Base-by-base conservation (phyloP, 2,797 vertebrate species). In the Characodon lateralis region DNA sequence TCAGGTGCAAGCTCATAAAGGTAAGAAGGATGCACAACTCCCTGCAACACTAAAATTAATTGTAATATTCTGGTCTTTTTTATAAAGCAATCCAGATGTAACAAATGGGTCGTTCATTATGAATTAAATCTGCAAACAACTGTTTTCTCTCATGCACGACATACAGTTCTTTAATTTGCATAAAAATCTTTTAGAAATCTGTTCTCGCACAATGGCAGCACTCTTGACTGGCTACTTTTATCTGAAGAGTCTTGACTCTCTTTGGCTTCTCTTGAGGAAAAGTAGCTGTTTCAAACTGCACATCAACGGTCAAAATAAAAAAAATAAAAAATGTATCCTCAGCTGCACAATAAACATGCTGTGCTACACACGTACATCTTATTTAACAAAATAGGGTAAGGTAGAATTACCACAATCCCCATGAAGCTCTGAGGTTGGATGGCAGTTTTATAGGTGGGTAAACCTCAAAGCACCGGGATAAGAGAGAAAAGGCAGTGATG, bases 1-100 rank as follows among this genome's bases (percentile, higher is more conserved):
- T 98, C 94, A 94, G 97, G 80, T 98, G 97, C 95, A 98, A 98
- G 94, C 95, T 98, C 71, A 97, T 98, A 84, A 97, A 98, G 97
- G 97, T 97, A 91, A 93, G 85, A 41, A 46, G 22, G 9, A 55
- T 9, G 58, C 26, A 7, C 2, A 78, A 66, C 56, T 70, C 9
- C 4, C 9, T 20, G 74, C 55, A 68, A 1, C 5, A 41, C 69
- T 1, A 73, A 79, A 61, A 77, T 55, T 35, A 39, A 18, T 7
- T n/a, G 0, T 65, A 74, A 73, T 9, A 66, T n/a, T 24, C 63
- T 39, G 59, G 14, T 6, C 2, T 22, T 66, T 12, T 31, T 6
- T 28, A 63, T 5, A 65, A 66, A 66, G 20, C 9, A 66, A 24
- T 24, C 8, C 20, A 66, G 18, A 41, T 5, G 9, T 22, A 35